Base-by-base conservation (phyloP, 2,113 vertebrate genomes). In the Serilophus lunatus region DNA sequence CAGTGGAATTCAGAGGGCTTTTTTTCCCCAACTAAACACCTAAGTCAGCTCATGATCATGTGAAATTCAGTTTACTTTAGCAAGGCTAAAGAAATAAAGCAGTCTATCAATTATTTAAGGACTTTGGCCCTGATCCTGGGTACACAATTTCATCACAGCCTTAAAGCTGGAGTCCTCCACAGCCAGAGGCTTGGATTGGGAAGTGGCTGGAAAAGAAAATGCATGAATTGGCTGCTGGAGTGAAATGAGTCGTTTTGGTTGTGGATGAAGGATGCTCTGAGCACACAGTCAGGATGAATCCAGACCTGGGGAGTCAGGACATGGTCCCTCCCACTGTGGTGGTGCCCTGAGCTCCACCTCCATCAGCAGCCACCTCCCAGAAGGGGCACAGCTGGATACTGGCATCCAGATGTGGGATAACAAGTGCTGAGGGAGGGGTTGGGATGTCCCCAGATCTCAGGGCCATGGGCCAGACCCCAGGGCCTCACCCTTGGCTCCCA, bases 91-190 rank as follows among this genome's bases (percentile, higher is more conserved):
- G 92, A 90, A 94, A 91, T 90, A 70, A 81, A 86, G 80, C 60
- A 92, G 76, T 10, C 86, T 56, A 86, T 92, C 94, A 93, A 80
- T 95, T 94, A 93, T 93, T 94, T 54, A 92, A 92, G 81, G 69
- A 10, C 63, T 63, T 81, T 88, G 86, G 95, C 80, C 88, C 82
- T 31, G 38, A 83, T 83, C 68, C 79, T 88, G 47, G 59, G 20
- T 42, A 51, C 76, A 66, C 3, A 13, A 85, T 74, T 65, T 47
- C 85, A 70, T 25, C 47, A 36, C 7, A 47, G 59, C 6, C 75
- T 82, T 36, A 57, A 51, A 85, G 78, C 33, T 25, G 4, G 64
- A 66, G 86, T 28, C 31, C 77, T 72, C 54, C 70, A 23, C 22
- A 38, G 70, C 61, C 82, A 87, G 33, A 36, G 60, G 38, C 42